Conservation (phyloP, 2,797 vertebrate species). For the Aythya fuligula region DNA sequence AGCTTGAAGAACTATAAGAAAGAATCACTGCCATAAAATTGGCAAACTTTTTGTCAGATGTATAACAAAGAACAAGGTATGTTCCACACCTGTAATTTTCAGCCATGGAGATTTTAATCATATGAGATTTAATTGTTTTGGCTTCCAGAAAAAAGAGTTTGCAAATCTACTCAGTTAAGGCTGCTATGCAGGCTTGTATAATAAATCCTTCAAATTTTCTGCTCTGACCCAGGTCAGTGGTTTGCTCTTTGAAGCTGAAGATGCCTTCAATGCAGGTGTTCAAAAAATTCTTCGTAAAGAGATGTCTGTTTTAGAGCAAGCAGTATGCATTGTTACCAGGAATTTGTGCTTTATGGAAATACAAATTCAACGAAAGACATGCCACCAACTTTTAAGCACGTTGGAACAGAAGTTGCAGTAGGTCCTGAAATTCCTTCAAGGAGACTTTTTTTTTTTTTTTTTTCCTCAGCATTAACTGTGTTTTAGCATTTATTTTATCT, state of each 20-base stretch:
- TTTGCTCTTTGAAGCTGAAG: conserved; percentile 50
- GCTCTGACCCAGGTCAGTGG: background rate
- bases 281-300: background rate
- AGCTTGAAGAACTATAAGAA: background rate
- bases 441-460: background rate
- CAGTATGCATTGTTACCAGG: background rate
- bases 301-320: background rate
- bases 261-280: background rate
- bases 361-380: background rate
- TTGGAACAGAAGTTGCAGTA: background rate
- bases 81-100: conserved; percentile 54
- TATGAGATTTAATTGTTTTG: conserved; percentile 1
- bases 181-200: background rate
- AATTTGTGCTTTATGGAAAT: background rate
- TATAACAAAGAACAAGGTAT: background rate
- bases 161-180: background rate
- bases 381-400: background rate
- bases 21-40: conserved; percentile 18
- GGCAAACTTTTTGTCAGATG: conserved; percentile 8
- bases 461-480: background rate
- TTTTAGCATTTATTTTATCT: background rate
- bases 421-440: background rate
- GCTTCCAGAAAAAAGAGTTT: conserved; percentile 15
- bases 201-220: conserved; percentile 49
- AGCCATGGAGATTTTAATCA: background rate